phyloP scores from a whole-genome alignment of 2,113 vertebrate genomes.

The Ondatra zibethicus region DNA sequence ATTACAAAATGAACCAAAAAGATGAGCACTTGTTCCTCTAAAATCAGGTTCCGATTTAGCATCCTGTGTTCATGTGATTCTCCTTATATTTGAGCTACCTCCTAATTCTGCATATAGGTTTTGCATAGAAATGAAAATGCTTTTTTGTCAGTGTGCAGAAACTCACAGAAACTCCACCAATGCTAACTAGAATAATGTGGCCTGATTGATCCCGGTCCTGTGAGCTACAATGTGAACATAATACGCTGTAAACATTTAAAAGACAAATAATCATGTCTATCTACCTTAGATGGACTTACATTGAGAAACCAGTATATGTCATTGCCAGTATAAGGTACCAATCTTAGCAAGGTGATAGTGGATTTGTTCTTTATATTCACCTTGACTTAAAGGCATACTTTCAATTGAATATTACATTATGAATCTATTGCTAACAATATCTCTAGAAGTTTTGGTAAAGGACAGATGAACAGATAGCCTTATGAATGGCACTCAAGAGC shows the following conservation, averaged over 20 bases:
- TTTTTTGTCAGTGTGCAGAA: neutral
- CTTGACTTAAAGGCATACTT: conserved; percentile 19
- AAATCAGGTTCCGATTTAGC: neutral
- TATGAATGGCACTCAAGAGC: neutral
- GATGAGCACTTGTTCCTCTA: conserved; percentile 21
- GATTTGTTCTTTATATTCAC: neutral
- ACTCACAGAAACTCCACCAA: neutral
- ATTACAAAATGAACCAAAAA: conserved; percentile 62
- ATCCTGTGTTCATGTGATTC: neutral
- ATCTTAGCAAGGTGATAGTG: neutral
- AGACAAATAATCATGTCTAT: conserved; percentile 18
- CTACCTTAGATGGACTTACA: neutral
- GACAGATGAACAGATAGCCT: neutral
- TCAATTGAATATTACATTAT: conserved; percentile 35
- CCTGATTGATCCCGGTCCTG: neutral
- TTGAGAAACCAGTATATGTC: neutral
- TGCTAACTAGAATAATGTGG: neutral
- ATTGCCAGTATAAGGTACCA: neutral
- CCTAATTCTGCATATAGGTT: neutral
- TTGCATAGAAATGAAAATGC: conserved; percentile 16
- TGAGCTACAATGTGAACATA: conserved; percentile 27
- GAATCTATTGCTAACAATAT: conserved; percentile 30
- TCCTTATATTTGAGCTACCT: neutral
- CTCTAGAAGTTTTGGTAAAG: conserved; percentile 1
- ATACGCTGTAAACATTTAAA: neutral